Conservation (phyloP, 1,140 invertebrate genomes). For the Magallana gigas region DNA sequence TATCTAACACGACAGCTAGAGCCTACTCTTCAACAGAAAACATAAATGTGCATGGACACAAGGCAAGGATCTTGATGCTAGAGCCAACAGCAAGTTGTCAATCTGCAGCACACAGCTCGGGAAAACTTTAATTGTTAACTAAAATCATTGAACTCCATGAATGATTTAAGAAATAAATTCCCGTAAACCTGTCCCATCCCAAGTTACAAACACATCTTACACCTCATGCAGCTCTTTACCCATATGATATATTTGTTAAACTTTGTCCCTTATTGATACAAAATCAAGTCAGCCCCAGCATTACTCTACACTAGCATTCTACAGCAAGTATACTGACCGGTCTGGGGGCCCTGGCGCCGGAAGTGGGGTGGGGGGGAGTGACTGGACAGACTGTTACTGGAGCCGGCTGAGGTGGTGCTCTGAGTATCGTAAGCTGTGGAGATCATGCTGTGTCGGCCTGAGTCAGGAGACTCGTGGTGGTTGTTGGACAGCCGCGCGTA, state of each 20-base stretch:
- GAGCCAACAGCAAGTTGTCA: background rate
- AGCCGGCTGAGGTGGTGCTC: constrained; percentile 77
- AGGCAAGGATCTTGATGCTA: background rate
- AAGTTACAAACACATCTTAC: background rate
- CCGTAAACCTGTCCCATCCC: background rate
- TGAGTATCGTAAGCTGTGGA: constrained; percentile 88
- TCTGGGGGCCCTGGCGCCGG: constrained; percentile 59
- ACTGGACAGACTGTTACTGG: constrained; percentile 51
- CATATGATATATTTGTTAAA: background rate
- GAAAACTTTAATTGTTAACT: too few relatives aligned
- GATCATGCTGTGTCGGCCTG: constrained; percentile 83
- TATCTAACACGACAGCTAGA: background rate
- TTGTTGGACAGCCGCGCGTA: constrained; percentile 22
- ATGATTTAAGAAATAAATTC: background rate
- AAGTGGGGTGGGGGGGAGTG: constrained; percentile 8
- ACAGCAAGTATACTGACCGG: constrained; percentile 54
- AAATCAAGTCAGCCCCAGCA: background rate
- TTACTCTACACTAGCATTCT: background rate
- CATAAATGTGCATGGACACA: background rate
- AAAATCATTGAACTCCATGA: background rate
- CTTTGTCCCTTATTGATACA: background rate
- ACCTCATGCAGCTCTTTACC: constrained; percentile 2
- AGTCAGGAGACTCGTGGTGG: constrained; percentile 81
- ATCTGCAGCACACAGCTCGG: background rate
- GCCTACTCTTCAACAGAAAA: constrained; percentile 7